Evolutionary conservation across 2,797 vertebrate genomes (phyloP).

Genomic region (Muscicapa striata): DNA sequence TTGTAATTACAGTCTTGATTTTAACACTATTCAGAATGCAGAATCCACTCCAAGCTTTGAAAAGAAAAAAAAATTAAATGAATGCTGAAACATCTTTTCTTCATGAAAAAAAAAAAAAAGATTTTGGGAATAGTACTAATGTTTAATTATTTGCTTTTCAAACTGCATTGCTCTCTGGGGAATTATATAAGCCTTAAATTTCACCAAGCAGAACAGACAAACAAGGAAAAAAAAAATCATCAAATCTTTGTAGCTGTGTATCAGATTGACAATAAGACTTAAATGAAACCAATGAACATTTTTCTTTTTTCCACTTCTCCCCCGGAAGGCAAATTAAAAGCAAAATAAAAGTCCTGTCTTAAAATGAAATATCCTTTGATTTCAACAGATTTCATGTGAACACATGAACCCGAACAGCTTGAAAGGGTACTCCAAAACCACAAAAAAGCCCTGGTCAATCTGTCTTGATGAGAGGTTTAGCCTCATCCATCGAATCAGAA

Average conservation of each 20-base stretch:
- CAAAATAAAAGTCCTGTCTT: neutral
- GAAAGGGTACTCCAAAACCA: slow-evolving; percentile 26
- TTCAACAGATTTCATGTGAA: slow-evolving; percentile 84
- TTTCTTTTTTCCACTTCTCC: neutral
- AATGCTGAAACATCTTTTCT: neutral
- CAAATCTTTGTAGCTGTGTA: neutral
- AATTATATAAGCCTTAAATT: slow-evolving; percentile 8
- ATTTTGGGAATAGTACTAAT: neutral
- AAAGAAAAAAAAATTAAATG: neutral
- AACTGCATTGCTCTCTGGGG: neutral
- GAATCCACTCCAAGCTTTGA: neutral
- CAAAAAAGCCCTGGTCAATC: slow-evolving; percentile 81
- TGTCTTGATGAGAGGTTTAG: slow-evolving; percentile 90
- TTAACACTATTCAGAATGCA: neutral
- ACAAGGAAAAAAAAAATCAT: neutral
- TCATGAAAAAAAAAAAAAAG: neutral
- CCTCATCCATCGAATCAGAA: slow-evolving; percentile 83
- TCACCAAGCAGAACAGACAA: slow-evolving; percentile 24
- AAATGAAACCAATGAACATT: slow-evolving; percentile 21
- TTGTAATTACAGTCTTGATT: neutral
- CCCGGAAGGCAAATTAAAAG: slow-evolving; percentile 29
- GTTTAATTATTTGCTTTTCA: slow-evolving; percentile 54
- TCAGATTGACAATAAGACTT: slow-evolving; percentile 8
- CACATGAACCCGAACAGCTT: slow-evolving; percentile 57
- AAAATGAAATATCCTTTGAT: slow-evolving; percentile 48